phyloP scores from a whole-genome alignment of 2,888 invertebrate genomes.

The Patella ulyssiponensis region DNA sequence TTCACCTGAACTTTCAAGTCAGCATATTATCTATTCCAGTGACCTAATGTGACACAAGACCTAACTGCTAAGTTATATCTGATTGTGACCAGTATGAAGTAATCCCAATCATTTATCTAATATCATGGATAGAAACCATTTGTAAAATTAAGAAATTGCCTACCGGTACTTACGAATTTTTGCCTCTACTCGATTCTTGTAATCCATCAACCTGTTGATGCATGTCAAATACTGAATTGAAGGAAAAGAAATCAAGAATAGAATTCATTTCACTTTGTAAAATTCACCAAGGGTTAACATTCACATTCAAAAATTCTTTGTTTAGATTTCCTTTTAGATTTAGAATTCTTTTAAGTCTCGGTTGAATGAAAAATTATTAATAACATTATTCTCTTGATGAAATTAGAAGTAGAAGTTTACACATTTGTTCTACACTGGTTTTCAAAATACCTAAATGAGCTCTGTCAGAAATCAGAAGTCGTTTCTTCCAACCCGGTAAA shows the following conservation, averaged over 20 bases:
- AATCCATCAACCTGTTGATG: constrained; percentile 84
- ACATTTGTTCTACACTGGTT: not conserved
- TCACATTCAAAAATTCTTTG: not conserved
- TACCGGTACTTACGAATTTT: constrained; percentile 79
- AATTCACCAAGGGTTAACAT: too few species aligned
- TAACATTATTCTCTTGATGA: too few species aligned
- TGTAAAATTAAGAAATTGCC: too few species aligned
- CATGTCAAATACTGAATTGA: constrained; percentile 72
- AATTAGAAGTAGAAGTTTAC: too few species aligned
- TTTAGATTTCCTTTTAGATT: constrained; percentile 24
- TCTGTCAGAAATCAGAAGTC: constrained; percentile 93
- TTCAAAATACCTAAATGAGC: constrained; percentile 80
- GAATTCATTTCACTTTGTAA: not conserved
- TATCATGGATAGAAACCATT: too few species aligned
- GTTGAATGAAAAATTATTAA: too few species aligned
- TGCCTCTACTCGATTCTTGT: constrained; percentile 83
- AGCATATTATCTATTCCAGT: too few species aligned
- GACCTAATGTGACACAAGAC: too few species aligned
- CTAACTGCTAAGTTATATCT: too few species aligned
- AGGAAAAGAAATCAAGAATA: not conserved
- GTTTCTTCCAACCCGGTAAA: constrained; percentile 83
- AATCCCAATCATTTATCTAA: too few species aligned
- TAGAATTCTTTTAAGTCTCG: not conserved
- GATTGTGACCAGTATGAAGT: too few species aligned
- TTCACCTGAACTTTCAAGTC: too few species aligned